These are phyloP conservation scores for Chiloscyllium punctatum DNA, from an alignment of 2,797 vertebrate species.

Conservation along the genomic window DNA sequence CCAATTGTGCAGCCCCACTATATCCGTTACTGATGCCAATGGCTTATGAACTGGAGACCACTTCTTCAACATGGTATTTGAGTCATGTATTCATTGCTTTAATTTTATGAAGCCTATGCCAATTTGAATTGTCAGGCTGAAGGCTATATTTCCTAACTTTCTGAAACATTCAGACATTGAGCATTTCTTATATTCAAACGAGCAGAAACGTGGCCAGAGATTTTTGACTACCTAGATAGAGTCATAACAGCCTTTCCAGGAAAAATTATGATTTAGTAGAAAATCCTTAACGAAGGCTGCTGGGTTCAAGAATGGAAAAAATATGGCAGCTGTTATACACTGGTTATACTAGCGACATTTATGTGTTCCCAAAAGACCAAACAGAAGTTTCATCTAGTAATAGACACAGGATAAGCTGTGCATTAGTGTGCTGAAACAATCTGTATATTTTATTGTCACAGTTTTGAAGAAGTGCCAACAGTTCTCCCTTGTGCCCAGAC, in stretches of 20 bases:
- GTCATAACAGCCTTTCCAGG: not conserved
- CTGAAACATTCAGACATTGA: not conserved
- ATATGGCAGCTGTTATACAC: not conserved
- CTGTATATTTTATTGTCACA: conserved; percentile 39
- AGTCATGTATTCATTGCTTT: too few relatives aligned
- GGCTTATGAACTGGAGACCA: too few relatives aligned
- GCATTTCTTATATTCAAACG: not conserved
- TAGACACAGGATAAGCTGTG: conserved; percentile 40
- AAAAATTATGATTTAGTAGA: not conserved
- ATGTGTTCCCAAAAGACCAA: conserved; percentile 41
- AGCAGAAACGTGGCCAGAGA: not conserved
- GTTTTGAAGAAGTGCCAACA: not conserved
- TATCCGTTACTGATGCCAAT: too few relatives aligned
- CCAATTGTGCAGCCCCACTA: too few relatives aligned
- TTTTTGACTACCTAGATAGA: not conserved
- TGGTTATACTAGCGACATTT: conserved; percentile 38
- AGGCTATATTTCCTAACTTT: not conserved
- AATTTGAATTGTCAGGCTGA: too few relatives aligned
- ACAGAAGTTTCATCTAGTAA: conserved; percentile 43
- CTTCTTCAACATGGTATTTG: too few relatives aligned
- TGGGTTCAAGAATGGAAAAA: conserved; percentile 32
- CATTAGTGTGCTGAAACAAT: conserved; percentile 41
- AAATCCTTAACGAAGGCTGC: not conserved
- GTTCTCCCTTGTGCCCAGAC: conserved; percentile 32
- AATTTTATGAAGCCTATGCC: too few relatives aligned